Base-by-base conservation (phyloP, 2,888 invertebrate species). In the Drosophila histrio region DNA sequence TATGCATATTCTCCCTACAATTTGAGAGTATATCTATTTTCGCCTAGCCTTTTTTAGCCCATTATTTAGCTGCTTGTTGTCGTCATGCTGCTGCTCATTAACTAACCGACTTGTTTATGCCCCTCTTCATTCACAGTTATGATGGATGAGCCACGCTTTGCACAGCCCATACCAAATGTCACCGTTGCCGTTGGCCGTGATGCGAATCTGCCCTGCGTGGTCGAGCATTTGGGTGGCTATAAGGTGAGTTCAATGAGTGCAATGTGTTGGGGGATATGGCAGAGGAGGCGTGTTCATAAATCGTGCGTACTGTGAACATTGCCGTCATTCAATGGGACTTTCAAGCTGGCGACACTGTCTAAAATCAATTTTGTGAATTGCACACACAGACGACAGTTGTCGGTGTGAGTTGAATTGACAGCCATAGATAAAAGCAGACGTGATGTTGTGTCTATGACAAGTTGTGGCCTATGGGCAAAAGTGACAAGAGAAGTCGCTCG, bases 91-190 rank as follows among this genome's bases (percentile, higher is more conserved):
- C 26, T 66, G 61, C 74, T 79, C 68, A 77, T 77, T 80, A 84
- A 77, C 87, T 88, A 82, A 85, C 79, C 63, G 30, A 65, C 60
- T 75, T 67, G 67, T 65, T 57, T 75, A 59, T 67, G 53, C 32
- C 32, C 28, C 39, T 54, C 52, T 72, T 67, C 52, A 72, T 89
- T 93, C 93, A 59, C 94, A 97, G 97, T 96, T 68, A 93, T 97
- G 92, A 96, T 96, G 80, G 96, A 96, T 91, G 96, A 95, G 88
- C 97, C 97, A 17, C 95, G 96, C 89, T 97, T 97, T 90, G 94
- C 96, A 28, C 97, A 97, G 92, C 96, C 97, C 53, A 97, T 97
- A 87, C 97, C 97, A 47, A 97, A 97, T 92, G 96, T 97, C 87
- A 97, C 97, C 15, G 97, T 97, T 77, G 96, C 97, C 62, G 94